These are phyloP conservation scores for Andricus grossulariae DNA, from an alignment of 1,140 invertebrate species.

Conservation along the genomic window DNA sequence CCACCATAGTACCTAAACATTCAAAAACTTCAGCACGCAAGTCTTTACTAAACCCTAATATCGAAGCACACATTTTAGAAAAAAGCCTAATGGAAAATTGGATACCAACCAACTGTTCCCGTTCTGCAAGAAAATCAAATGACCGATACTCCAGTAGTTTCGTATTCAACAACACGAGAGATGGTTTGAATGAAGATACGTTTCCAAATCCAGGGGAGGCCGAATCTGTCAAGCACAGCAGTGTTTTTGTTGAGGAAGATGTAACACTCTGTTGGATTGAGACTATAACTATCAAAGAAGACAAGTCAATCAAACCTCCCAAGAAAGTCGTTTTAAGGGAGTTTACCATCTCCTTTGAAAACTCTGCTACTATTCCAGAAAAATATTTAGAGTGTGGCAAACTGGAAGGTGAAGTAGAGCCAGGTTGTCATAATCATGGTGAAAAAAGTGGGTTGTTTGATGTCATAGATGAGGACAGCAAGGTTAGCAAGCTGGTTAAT, in stretches of 20 bases:
- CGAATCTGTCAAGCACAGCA: slow-evolving; percentile 10
- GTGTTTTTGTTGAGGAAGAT: slow-evolving; percentile 49
- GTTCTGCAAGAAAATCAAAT: too few species aligned
- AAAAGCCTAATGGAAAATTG: too few species aligned
- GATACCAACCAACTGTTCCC: too few species aligned
- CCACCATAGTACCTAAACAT: too few species aligned
- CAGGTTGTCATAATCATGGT: slow-evolving; percentile 33
- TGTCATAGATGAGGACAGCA: slow-evolving; percentile 53
- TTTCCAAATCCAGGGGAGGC: too few species aligned
- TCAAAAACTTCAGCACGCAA: too few species aligned
- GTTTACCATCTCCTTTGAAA: slow-evolving; percentile 60
- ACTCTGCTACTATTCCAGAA: slow-evolving; percentile 54
- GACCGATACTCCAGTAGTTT: too few species aligned
- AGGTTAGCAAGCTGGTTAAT: slow-evolving; percentile 48
- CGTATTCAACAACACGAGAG: too few species aligned
- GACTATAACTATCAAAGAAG: slow-evolving; percentile 55
- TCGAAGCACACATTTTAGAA: too few species aligned
- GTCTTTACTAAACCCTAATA: too few species aligned
- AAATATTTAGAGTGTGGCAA: slow-evolving; percentile 49
- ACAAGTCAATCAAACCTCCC: slow-evolving; percentile 41
- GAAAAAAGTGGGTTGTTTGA: slow-evolving; percentile 42
- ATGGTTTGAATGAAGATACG: too few species aligned
- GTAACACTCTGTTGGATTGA: slow-evolving; percentile 60
- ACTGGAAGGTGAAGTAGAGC: slow-evolving; percentile 44
- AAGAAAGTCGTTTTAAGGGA: slow-evolving; percentile 52